phyloP scores from a whole-genome alignment of 1,140 invertebrate species.

The Wasmannia auropunctata region DNA sequence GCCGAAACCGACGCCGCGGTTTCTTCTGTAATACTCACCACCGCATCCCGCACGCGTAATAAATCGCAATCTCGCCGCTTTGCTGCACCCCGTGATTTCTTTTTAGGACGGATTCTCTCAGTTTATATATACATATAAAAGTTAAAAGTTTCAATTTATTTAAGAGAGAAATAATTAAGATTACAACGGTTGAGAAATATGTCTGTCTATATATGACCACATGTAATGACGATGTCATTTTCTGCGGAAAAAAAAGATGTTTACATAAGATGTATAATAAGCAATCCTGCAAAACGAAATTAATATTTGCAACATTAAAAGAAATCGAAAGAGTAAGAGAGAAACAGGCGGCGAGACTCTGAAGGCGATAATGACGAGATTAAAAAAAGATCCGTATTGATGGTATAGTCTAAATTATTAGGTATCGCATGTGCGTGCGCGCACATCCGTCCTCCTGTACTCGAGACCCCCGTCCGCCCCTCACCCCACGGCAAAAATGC shows the following conservation, averaged over 20 bases:
- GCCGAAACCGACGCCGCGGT: background rate
- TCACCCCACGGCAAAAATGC: background rate
- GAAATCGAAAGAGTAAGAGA: background rate
- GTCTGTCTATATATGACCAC: background rate
- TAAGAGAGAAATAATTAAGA: background rate
- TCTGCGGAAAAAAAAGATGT: background rate
- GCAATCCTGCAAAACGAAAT: too few species aligned
- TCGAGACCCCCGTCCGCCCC: background rate
- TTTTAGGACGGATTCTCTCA: too few species aligned
- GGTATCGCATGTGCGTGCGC: background rate
- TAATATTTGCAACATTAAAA: background rate
- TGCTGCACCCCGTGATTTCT: too few species aligned
- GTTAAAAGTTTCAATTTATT: background rate
- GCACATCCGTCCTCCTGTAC: too few species aligned
- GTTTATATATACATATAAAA: background rate
- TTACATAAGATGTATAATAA: background rate
- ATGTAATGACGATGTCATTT: background rate
- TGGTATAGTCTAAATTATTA: background rate
- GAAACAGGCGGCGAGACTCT: background rate
- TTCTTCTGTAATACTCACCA: background rate
- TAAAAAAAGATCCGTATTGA: background rate
- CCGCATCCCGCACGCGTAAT: background rate
- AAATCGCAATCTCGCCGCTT: background rate
- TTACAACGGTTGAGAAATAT: background rate
- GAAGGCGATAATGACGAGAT: background rate